A percentile compares a stretch with the other conserved stretches of the same genome.
phyloP scores from a whole-genome alignment of 2,113 vertebrate genomes.

The Daubentonia madagascariensis region DNA sequence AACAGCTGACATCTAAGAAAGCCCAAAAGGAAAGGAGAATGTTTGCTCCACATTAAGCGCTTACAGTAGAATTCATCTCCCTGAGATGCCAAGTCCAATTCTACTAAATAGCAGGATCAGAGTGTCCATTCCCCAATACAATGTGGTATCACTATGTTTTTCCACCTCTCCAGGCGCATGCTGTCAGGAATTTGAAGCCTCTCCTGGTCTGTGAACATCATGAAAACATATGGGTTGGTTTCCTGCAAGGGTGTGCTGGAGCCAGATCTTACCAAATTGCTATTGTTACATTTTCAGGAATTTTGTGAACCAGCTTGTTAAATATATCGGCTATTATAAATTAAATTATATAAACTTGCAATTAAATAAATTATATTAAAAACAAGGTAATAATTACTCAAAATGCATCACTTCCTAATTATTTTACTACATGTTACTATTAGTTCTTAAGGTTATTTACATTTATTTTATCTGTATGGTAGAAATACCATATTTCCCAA shows the following conservation, averaged over 20 bases:
- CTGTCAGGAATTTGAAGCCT: not conserved
- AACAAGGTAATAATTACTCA: not conserved
- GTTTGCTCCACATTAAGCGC: not conserved
- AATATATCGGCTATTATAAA: not conserved
- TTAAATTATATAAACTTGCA: not conserved
- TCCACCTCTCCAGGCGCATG: not conserved
- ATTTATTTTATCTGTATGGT: not conserved
- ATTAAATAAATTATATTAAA: not conserved
- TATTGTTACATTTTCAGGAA: not conserved
- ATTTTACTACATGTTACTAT: not conserved
- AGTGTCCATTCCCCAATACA: not conserved
- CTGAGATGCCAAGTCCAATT: not conserved
- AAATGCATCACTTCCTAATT: not conserved
- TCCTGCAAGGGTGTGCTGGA: not conserved
- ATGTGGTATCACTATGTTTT: accelerated
- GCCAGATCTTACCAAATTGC: not conserved
- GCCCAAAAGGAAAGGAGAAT: not conserved
- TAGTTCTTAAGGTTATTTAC: not conserved
- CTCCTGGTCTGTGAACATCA: no score
- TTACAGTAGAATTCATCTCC: not conserved
- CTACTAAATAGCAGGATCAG: not conserved
- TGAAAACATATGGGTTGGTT: accelerated
- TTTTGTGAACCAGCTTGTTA: not conserved
- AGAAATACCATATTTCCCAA: not conserved
- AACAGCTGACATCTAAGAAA: not conserved